Evolutionary conservation across 2,888 invertebrate genomes (phyloP).

Genomic region (Troilus luridus): DNA sequence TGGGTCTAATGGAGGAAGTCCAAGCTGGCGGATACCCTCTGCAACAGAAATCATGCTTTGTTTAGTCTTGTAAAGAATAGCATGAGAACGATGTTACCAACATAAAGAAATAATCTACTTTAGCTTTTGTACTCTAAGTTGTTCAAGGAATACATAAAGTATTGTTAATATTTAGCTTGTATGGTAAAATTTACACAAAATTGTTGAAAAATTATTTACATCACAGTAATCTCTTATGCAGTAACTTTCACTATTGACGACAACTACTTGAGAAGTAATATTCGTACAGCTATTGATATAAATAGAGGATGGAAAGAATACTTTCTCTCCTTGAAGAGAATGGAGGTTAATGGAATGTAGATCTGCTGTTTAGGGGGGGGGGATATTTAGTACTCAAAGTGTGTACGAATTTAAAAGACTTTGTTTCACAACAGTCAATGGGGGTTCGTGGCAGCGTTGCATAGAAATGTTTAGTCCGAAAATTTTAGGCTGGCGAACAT

Average conservation of each 20-base stretch:
- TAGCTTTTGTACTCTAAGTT: neutral
- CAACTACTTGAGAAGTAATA: neutral
- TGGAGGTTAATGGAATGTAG: neutral
- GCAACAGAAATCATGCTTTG: neutral
- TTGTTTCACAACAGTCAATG: neutral
- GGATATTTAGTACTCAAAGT: neutral
- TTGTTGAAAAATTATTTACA: neutral
- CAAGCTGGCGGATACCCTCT: slow-evolving; percentile 65
- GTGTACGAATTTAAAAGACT: neutral
- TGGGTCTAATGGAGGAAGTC: slow-evolving; percentile 65
- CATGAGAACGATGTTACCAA: neutral
- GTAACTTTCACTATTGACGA: neutral
- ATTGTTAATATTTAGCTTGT: neutral
- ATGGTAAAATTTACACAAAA: neutral
- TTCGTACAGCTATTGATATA: neutral
- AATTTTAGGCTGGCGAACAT: too few species aligned
- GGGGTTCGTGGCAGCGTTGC: neutral
- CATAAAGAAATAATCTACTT: neutral
- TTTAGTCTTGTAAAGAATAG: neutral
- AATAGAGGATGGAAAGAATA: neutral
- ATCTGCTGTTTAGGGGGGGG: neutral
- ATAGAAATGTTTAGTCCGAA: too few species aligned
- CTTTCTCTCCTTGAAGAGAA: slow-evolving; percentile 2
- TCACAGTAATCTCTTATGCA: neutral
- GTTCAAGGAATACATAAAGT: neutral